phyloP scores from a whole-genome alignment of 2,888 invertebrate species.

The Loripinus fragilis region DNA sequence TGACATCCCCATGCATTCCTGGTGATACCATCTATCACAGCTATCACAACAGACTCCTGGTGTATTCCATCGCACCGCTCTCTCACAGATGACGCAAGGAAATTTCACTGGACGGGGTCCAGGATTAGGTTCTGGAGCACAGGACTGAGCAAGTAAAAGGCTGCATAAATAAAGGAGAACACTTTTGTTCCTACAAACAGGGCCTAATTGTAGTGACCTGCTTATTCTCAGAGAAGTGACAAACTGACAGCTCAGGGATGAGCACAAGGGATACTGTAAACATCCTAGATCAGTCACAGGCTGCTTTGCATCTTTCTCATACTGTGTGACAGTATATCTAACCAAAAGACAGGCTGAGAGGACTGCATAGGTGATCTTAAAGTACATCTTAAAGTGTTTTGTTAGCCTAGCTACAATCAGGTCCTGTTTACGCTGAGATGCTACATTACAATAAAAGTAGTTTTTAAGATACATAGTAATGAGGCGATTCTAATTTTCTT shows the following conservation, averaged over 20 bases:
- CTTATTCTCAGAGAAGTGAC: slow-evolving; percentile 4
- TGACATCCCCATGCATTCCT: slow-evolving; percentile 14
- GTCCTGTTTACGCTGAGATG: no score
- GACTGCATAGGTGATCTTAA: slow-evolving; percentile 1
- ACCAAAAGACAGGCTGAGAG: neutral
- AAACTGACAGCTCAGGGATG: neutral
- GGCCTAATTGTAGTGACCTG: slow-evolving; percentile 9
- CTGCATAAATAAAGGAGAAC: slow-evolving; percentile 18
- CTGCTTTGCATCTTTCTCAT: slow-evolving; percentile 7
- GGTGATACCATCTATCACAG: slow-evolving; percentile 27
- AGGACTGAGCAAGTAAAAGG: slow-evolving; percentile 5
- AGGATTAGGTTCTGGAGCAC: slow-evolving; percentile 17
- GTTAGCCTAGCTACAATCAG: no score
- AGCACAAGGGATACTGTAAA: neutral
- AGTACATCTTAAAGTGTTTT: no score
- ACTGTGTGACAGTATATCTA: slow-evolving; percentile 10
- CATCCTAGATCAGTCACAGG: neutral
- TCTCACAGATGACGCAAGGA: no score
- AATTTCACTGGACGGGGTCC: no score
- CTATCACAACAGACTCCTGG: no score
- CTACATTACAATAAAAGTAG: no score
- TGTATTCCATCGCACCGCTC: no score
- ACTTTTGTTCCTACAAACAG: slow-evolving; percentile 7
- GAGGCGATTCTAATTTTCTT: no score
- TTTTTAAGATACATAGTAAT: no score